phyloP scores from a whole-genome alignment of 2,113 vertebrate species.

The Pygoscelis antarcticus region DNA sequence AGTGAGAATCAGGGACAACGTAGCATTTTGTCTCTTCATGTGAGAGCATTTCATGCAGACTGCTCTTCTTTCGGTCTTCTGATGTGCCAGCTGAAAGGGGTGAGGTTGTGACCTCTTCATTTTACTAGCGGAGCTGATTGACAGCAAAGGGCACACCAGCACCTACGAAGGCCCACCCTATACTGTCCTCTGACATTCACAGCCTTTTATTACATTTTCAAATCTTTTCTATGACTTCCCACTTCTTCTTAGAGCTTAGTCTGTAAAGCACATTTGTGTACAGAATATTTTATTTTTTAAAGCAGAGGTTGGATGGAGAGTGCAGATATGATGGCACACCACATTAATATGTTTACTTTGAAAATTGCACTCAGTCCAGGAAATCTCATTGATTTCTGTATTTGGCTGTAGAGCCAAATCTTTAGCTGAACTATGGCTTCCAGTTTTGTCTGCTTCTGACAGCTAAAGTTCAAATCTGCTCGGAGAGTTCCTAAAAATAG shows the following conservation, averaged over 20 bases:
- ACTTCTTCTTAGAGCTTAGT: background rate
- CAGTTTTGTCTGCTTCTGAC: background rate
- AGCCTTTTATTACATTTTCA: background rate
- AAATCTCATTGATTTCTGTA: background rate
- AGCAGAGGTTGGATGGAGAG: background rate
- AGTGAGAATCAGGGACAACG: fast-evolving
- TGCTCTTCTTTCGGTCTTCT: background rate
- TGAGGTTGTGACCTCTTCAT: background rate
- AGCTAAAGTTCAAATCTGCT: background rate
- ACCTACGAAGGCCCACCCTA: background rate
- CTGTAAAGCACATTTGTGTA: background rate
- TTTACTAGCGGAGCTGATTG: background rate
- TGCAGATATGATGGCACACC: background rate
- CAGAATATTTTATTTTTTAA: background rate
- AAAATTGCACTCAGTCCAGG: conserved; percentile 6
- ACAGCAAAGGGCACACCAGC: background rate
- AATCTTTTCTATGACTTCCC: background rate
- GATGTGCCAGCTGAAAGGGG: background rate
- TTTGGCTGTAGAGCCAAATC: background rate
- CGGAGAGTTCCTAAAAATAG: background rate
- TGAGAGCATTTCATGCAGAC: background rate
- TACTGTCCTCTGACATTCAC: background rate
- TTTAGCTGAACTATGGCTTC: background rate
- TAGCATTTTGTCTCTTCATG: background rate
- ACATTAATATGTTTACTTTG: background rate